A percentile compares a stretch with the other conserved stretches of the same genome.
Evolutionary conservation across 2,113 vertebrate species (phyloP).

Genomic region (rat (Rattus norvegicus)): DNA sequence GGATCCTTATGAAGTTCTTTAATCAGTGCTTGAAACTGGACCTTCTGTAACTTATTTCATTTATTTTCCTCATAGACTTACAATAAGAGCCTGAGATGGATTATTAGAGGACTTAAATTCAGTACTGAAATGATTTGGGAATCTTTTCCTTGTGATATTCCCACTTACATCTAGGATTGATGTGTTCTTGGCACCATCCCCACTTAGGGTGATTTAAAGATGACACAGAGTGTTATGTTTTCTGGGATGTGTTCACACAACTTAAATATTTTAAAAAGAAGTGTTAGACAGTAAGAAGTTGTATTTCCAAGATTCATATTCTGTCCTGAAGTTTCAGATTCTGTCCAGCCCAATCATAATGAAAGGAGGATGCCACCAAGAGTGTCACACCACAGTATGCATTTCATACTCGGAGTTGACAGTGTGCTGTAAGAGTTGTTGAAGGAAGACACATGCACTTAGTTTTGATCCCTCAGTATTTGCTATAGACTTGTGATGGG

Average conservation of each 20-base stretch:
- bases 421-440: not conserved
- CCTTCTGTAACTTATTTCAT: not conserved
- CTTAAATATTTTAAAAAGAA: slow-evolving; percentile 60
- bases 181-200: slow-evolving; percentile 43
- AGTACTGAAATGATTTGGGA: not conserved
- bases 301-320: slow-evolving; percentile 23
- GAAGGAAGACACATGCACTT: not conserved
- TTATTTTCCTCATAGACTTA: not conserved
- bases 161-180: not conserved
- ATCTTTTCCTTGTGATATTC: not conserved
- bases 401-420: not conserved
- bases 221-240: slow-evolving; percentile 53
- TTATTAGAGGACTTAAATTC: slow-evolving; percentile 24
- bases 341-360: not conserved
- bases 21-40: not conserved
- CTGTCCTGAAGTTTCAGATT: slow-evolving; percentile 34
- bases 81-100: not conserved
- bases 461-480: not conserved
- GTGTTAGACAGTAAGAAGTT: slow-evolving; percentile 26
- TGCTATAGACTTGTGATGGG: rapidly evolving
- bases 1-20: not conserved
- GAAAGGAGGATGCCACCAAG: not conserved
- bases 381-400: not conserved
- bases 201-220: slow-evolving; percentile 8
- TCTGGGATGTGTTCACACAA: slow-evolving; percentile 11